These are phyloP conservation scores for Calcarius lapponicus DNA, from an alignment of 2,797 vertebrate genomes.

Conservation along the genomic window DNA sequence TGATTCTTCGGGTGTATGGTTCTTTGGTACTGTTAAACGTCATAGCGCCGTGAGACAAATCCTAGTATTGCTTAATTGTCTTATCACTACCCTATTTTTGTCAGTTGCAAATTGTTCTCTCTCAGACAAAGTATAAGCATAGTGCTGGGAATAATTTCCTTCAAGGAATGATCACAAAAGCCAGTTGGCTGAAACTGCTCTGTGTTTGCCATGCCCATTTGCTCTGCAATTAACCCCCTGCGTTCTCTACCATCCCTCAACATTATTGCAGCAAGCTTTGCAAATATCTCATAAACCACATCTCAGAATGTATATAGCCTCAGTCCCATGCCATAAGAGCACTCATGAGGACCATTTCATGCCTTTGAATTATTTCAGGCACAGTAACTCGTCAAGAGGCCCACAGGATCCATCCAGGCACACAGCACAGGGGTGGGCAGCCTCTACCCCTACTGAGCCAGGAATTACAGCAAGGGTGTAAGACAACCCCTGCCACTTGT, in stretches of 20 bases:
- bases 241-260: not conserved
- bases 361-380: slow-evolving; percentile 8
- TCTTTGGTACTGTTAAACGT: not conserved
- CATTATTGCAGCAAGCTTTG: not conserved
- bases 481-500: not conserved
- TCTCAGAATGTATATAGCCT: not conserved
- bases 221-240: not conserved
- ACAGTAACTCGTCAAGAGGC: not conserved
- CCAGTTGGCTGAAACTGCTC: not conserved
- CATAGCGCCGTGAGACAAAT: not conserved
- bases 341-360: not conserved
- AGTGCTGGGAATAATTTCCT: not conserved
- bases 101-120: not conserved
- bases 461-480: not conserved
- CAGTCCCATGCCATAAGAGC: not conserved
- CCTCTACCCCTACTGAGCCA: not conserved
- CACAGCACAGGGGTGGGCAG: not conserved
- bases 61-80: not conserved
- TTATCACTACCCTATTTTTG: not conserved
- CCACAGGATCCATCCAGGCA: not conserved
- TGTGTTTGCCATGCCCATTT: not conserved
- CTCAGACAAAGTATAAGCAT: not conserved
- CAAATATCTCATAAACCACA: not conserved
- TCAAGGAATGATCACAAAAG: not conserved
- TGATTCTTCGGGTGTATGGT: not conserved